phyloP scores from a whole-genome alignment of 2,113 vertebrate species.

The Bagarius yarrelli region DNA sequence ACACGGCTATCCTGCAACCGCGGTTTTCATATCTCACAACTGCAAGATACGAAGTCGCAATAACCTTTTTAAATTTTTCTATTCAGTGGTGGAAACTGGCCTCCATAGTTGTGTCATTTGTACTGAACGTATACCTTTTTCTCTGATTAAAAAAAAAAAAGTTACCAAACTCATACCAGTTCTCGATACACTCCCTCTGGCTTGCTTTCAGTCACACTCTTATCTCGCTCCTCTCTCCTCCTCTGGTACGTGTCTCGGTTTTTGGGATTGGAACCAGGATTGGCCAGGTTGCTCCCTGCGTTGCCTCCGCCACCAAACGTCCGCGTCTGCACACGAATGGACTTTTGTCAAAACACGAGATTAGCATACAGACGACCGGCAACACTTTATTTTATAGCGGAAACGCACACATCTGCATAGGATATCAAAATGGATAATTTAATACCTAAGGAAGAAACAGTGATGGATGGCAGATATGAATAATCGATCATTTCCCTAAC shows the following conservation, averaged over 20 bases:
- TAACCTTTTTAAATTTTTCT: too few relatives aligned
- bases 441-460: background rate
- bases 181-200: conserved; percentile 91
- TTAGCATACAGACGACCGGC: background rate
- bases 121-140: background rate
- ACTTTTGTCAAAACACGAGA: background rate
- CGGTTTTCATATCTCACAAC: too few relatives aligned
- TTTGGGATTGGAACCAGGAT: conserved; percentile 72
- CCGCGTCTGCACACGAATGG: conserved; percentile 74
- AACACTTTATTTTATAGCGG: background rate
- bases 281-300: conserved; percentile 85
- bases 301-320: conserved; percentile 91
- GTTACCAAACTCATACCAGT: conserved; percentile 75
- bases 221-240: conserved; percentile 68
- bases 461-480: background rate
- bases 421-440: background rate
- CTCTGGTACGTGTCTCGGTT: conserved; percentile 82
- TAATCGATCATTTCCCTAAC: conserved; percentile 18
- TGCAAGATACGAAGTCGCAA: too few relatives aligned
- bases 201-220: conserved; percentile 77
- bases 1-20: too few relatives aligned
- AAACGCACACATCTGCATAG: background rate
- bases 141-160: too few relatives aligned
- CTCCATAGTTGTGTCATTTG: too few relatives aligned
- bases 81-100: too few relatives aligned